phyloP scores from a whole-genome alignment of 2,888 invertebrate genomes.

The Rhimphoctona megacephalus region DNA sequence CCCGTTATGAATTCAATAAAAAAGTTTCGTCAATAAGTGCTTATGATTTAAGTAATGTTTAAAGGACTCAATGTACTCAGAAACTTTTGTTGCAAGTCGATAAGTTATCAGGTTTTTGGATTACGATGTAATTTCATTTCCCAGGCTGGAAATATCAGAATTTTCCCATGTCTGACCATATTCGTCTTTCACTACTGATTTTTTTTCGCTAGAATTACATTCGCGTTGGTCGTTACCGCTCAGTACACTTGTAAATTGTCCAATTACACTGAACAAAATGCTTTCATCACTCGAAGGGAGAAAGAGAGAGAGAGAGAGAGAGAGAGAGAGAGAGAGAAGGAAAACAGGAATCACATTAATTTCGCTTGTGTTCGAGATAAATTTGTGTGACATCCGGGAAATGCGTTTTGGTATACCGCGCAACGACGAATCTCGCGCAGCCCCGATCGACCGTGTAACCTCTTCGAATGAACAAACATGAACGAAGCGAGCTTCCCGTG shows the following conservation, averaged over 20 bases:
- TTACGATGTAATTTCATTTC: neutral
- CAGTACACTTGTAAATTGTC: slow-evolving; percentile 25
- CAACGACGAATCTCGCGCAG: slow-evolving; percentile 39
- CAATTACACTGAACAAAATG: slow-evolving; percentile 31
- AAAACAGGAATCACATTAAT: slow-evolving; percentile 26
- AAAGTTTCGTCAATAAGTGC: too few relatives aligned
- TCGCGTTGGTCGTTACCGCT: neutral
- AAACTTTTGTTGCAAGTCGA: neutral
- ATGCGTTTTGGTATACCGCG: slow-evolving; percentile 41
- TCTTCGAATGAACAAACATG: slow-evolving; percentile 50
- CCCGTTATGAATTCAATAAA: too few relatives aligned
- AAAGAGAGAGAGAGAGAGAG: neutral
- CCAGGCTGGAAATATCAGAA: neutral
- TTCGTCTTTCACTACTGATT: slow-evolving; percentile 15
- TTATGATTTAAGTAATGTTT: too few relatives aligned
- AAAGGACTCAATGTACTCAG: neutral
- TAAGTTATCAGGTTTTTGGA: neutral
- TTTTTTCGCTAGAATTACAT: neutral
- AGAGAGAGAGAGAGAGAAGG: neutral
- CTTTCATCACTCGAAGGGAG: slow-evolving; percentile 33
- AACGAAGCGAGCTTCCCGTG: slow-evolving; percentile 38
- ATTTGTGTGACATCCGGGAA: slow-evolving; percentile 41
- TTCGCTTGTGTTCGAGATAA: slow-evolving; percentile 46
- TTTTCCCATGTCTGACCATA: neutral
- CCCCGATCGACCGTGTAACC: slow-evolving; percentile 43